Evolutionary conservation across 1,140 invertebrate genomes (phyloP).

Genomic region (Drosophila pallidifrons): DNA sequence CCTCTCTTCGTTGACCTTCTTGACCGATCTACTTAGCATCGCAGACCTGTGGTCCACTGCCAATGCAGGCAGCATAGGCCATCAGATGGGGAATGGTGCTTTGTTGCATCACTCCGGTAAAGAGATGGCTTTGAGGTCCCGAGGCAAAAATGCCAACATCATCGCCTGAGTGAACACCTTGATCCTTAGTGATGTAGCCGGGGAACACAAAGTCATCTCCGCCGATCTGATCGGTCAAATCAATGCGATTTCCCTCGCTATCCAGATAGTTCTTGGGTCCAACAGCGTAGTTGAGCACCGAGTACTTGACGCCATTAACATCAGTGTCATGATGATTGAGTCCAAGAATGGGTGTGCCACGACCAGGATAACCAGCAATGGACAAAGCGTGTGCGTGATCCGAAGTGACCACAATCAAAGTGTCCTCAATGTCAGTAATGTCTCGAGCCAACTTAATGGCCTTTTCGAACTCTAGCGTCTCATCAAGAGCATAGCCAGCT

Average conservation of each 20-base stretch:
- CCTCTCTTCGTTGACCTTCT: not conserved
- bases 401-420: conserved; percentile 88
- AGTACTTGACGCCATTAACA: conserved; percentile 89
- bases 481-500: conserved; percentile 87
- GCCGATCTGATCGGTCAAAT: conserved; percentile 50
- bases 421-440: conserved; percentile 86
- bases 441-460: conserved; percentile 86
- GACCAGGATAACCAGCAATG: conserved; percentile 87
- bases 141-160: conserved; percentile 89
- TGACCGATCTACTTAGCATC: conserved; percentile 25
- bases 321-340: conserved; percentile 81
- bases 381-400: conserved; percentile 89
- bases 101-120: conserved; percentile 91
- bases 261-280: conserved; percentile 87
- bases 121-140: conserved; percentile 89
- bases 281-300: conserved; percentile 91
- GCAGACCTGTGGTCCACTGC: conserved; percentile 72
- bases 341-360: conserved; percentile 87
- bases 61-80: conserved; percentile 88
- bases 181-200: conserved; percentile 80
- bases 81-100: conserved; percentile 91
- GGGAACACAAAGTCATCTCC: conserved; percentile 84
- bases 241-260: conserved; percentile 52
- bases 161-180: conserved; percentile 89
- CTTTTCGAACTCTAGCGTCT: conserved; percentile 87